Evolutionary conservation across 2,113 vertebrate genomes (phyloP), one percentile per base, ranked within the genome.

Genomic region (Brachirus orientalis): DNA sequence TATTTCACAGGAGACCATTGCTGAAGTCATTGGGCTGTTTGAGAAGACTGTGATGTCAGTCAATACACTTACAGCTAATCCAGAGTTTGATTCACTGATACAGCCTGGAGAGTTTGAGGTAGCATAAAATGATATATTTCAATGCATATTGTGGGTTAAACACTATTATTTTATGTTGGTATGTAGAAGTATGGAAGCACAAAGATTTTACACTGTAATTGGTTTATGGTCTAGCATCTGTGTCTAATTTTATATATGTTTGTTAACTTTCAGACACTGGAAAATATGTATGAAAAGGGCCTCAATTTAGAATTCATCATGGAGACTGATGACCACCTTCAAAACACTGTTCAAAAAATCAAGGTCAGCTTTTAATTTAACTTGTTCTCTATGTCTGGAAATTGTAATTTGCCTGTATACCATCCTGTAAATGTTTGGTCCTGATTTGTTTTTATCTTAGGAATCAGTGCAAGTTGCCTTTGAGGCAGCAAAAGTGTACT

Each of bases 381-480:
- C 2, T 16, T 17, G 6, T 22, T 47, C 18, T 62, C 17, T 20
- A 1, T 35, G 12, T 17, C 36, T 73, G 12, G 4, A 56, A 7
- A 38, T 35, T 47, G 10, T 13, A 37, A 13, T 28, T 33, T 3
- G 28, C 28, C 9, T 63, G 0, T 33, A 20, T 10, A 43, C 9
- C 19, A 6, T n/a, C 2, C 33, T 44, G 2, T 20, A 5, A 69
- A 8, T 59, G 37, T 59, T 10, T 19, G 14, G 17, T 2, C 3
- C 56, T 64, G 13, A 37, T 13, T 33, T 41, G 1, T 62, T 68
- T 33, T 11, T 13, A 50, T 36, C 13, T 13, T 13, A 96, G 96
- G 88, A 93, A 75, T 84, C 88, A 3, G 76, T 96, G 8, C 80
- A 89, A 37, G 66, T 88, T 66, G 92, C 93, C 10, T 97, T 96